Base-by-base conservation (phyloP, 2,888 invertebrate genomes). In the Venusia cambrica region DNA sequence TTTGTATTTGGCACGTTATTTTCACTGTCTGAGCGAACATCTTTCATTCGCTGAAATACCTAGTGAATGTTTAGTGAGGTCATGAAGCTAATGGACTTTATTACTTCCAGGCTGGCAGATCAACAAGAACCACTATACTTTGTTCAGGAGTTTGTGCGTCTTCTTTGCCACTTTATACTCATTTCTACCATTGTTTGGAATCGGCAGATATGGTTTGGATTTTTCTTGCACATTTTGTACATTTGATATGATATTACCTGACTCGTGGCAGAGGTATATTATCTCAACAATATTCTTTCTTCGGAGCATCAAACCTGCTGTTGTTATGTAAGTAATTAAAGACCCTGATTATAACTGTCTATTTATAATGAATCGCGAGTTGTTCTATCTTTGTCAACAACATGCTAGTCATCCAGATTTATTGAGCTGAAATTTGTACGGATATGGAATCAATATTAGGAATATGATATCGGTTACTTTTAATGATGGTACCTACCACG, bases 241-340 rank as follows among this genome's bases (percentile, higher is more conserved):
- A 2, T 68, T 76, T 27, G 76, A 87, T 39, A 60, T 88, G 73
- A 59, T 72, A 14, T 44, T 80, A 37, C 69, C 76, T 2, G 47
- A 55, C 0, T 54, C 54, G 4, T 73, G 66, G 72, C 59, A 68
- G 36, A 69, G 55, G 44, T 71, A 69, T 25, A 38, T 73, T 18
- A 65, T 77, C 4, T 26, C 78, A 1, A 33, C 55, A 2, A 54
- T 85, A 21, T 73, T 75, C 44, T 18, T 74, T 5, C 57, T 88
- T 18, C 73, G 76, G 9, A 81, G 77, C 39, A 37, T 81, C 10
- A 73, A 87, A 30, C 83, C 88, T 5, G 36, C 64, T 1, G 35
- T 69, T 11, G 53, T 85, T 15, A 87, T 81, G 88, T 87, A 64
- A 58, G 80, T n/a, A n/a, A n/a, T n/a, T n/a, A n/a, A n/a, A n/a